Percentiles rank a stretch among this genome's conserved stretches.
phyloP scores from a whole-genome alignment of 2,888 invertebrate species.

The Epinotia demarniana region DNA sequence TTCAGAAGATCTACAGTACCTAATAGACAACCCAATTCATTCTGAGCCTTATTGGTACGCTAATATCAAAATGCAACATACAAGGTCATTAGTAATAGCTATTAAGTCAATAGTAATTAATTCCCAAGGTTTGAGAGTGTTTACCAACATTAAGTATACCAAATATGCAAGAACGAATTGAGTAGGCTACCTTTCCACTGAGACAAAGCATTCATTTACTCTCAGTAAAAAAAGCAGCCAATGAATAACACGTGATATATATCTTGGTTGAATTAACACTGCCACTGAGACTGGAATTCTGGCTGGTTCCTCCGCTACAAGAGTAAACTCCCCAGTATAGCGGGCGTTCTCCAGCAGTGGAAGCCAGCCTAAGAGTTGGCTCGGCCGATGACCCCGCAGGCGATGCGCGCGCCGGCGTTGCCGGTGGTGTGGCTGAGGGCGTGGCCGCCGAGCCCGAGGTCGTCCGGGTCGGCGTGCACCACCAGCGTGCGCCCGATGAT shows the following conservation, averaged over 20 bases:
- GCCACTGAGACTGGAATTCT: too few relatives aligned
- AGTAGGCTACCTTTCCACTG: neutral
- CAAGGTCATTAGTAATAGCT: neutral
- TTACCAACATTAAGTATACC: neutral
- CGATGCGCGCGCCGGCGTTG: slow-evolving; percentile 95
- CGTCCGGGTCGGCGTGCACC: slow-evolving; percentile 97
- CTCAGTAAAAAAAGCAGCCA: neutral
- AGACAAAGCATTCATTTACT: neutral
- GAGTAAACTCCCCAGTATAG: neutral
- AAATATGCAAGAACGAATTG: neutral
- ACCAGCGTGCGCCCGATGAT: slow-evolving; percentile 94
- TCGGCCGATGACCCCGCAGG: slow-evolving; percentile 95
- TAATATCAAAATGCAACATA: neutral
- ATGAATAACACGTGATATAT: neutral
- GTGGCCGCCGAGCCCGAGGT: slow-evolving; percentile 96
- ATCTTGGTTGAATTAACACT: too few relatives aligned
- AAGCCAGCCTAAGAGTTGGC: slow-evolving; percentile 59
- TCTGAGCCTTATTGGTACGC: neutral
- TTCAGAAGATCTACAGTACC: neutral
- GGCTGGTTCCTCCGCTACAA: too few relatives aligned
- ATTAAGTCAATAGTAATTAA: too few relatives aligned
- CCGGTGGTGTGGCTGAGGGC: slow-evolving; percentile 97
- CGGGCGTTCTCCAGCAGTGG: neutral
- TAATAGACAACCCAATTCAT: slow-evolving; percentile 1
- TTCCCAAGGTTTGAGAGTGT: neutral